Evolutionary conservation across 2,888 invertebrate genomes (phyloP).

Genomic region (Panorpa germanica): DNA sequence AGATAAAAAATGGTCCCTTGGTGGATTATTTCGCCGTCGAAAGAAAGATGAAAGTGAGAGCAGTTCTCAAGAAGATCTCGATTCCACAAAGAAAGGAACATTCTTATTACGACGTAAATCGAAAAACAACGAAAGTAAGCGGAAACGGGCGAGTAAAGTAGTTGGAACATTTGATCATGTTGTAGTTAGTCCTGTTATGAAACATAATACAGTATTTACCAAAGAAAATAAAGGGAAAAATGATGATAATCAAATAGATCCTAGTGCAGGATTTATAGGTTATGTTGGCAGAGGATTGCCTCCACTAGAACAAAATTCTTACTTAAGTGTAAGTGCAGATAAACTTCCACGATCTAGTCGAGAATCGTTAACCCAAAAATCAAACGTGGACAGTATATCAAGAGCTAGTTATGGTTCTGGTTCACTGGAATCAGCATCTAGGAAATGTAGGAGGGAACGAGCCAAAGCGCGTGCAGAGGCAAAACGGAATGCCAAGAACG

Average conservation of each 20-base stretch:
- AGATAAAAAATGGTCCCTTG: conserved; percentile 60
- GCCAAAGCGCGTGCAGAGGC: conserved; percentile 50
- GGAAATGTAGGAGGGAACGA: conserved; percentile 34
- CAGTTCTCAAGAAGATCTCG: conserved; percentile 25
- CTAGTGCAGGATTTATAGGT: conserved; percentile 30
- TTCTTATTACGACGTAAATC: too few species aligned
- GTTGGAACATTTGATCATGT: conserved; percentile 47
- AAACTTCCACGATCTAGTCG: conserved; percentile 19
- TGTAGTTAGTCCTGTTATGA: conserved; percentile 31
- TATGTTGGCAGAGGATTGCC: conserved; percentile 23
- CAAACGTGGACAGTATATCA: too few species aligned
- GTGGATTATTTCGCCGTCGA: conserved; percentile 57
- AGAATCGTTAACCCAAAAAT: conserved; percentile 20
- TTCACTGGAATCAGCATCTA: too few species aligned
- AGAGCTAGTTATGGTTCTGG: conserved; percentile 28
- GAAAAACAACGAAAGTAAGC: conserved; percentile 27
- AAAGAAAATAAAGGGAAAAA: too few species aligned
- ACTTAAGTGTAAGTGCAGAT: conserved; percentile 22
- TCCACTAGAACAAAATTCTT: conserved; percentile 21
- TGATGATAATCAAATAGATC: conserved; percentile 36
- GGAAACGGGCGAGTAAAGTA: conserved; percentile 27
- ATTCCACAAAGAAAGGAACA: too few species aligned
- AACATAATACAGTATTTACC: too few species aligned
- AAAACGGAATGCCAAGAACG: conserved; percentile 36
- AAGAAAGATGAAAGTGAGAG: conserved; percentile 40